These are phyloP conservation scores for Apis dorsata DNA, from an alignment of 1,140 invertebrate genomes.

Conservation along the genomic window DNA sequence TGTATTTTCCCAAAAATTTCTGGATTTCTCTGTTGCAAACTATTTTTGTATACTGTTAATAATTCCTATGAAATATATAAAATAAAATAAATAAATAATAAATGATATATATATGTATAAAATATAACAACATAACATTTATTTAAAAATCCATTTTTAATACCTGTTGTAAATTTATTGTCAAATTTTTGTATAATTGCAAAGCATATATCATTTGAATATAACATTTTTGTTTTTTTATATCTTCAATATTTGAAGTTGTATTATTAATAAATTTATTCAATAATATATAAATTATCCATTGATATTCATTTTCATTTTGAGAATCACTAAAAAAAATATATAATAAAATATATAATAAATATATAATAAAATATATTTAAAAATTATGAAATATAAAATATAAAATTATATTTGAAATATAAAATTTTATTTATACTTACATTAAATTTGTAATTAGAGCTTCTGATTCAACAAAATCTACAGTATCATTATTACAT, in stretches of 20 bases:
- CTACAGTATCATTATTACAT: slow-evolving; percentile 20
- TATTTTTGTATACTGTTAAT: slow-evolving; percentile 4
- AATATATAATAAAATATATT: not conserved
- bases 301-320: slow-evolving; percentile 35
- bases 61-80: slow-evolving; percentile 12
- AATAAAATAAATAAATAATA: not conserved
- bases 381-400: not conserved
- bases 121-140: not conserved
- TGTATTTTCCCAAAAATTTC: slow-evolving; percentile 36
- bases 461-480: slow-evolving; percentile 38
- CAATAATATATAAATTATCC: slow-evolving; percentile 49
- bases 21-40: not conserved
- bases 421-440: slow-evolving; percentile 28
- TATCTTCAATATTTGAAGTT: slow-evolving; percentile 1
- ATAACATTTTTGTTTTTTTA: slow-evolving; percentile 32
- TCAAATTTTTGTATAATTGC: slow-evolving; percentile 33
- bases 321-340: slow-evolving; percentile 22
- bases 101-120: slow-evolving; percentile 5
- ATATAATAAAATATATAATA: not conserved
- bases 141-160: not conserved
- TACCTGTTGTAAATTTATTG: slow-evolving; percentile 38
- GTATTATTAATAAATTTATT: slow-evolving; percentile 29
- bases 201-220: slow-evolving; percentile 51
- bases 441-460: slow-evolving; percentile 40
- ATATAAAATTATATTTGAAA: not conserved